Evolutionary conservation across 1,140 invertebrate genomes (phyloP).

Genomic region (Aphis gossypii): DNA sequence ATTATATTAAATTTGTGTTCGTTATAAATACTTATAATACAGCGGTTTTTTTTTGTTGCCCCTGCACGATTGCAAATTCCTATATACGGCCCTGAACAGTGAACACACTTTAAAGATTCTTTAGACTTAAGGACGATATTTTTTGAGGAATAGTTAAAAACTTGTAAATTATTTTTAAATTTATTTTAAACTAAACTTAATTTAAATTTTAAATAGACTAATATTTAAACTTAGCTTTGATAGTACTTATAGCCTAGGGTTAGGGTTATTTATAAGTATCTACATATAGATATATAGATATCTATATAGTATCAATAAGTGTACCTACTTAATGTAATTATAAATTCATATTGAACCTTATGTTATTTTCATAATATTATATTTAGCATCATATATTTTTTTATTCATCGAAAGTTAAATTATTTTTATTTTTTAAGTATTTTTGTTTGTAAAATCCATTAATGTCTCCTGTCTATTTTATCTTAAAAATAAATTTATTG

Average conservation of each 20-base stretch:
- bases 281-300: too few species aligned
- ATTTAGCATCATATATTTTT: not conserved
- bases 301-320: not conserved
- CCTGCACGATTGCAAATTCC: too few species aligned
- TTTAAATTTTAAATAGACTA: not conserved
- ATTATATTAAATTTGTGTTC: too few species aligned
- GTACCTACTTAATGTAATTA: not conserved
- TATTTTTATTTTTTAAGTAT: not conserved
- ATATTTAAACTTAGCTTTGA: not conserved
- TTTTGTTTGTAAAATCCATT: not conserved
- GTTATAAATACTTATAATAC: too few species aligned
- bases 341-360: not conserved
- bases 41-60: too few species aligned
- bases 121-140: not conserved
- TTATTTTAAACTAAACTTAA: not conserved
- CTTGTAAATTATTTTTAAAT: not conserved
- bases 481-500: not conserved
- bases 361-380: not conserved
- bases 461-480: not conserved
- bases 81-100: too few species aligned
- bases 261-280: too few species aligned
- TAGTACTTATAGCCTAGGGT: too few species aligned
- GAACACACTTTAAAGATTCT: not conserved
- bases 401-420: not conserved
- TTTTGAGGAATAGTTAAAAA: not conserved